Evolutionary conservation across 2,797 vertebrate genomes (phyloP).

Genomic region (Bradypodion pumilum): DNA sequence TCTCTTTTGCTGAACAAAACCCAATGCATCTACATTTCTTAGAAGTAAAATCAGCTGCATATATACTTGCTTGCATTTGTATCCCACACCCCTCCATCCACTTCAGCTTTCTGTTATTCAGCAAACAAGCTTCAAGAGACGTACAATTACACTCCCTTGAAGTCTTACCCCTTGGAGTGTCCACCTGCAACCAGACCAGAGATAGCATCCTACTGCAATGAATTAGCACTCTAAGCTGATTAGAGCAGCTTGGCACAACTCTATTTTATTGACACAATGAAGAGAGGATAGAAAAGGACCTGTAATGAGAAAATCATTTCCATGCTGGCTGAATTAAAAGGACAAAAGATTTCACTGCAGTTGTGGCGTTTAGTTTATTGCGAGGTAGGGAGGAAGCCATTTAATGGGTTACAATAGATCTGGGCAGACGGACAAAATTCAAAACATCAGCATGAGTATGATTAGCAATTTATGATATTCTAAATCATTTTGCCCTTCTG

Average conservation of each 20-base stretch:
- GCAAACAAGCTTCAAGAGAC: constrained; percentile 80
- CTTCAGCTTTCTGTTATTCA: constrained; percentile 78
- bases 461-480: constrained; percentile 81
- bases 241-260: constrained; percentile 84
- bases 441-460: constrained; percentile 77
- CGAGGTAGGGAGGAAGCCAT: constrained; percentile 78
- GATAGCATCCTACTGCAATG: constrained; percentile 82
- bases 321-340: constrained; percentile 87
- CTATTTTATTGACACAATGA: constrained; percentile 89
- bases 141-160: constrained; percentile 82
- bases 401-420: constrained; percentile 85
- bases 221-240: constrained; percentile 89
- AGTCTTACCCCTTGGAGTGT: constrained; percentile 80
- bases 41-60: constrained; percentile 2
- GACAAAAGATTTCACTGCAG: constrained; percentile 85
- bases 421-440: constrained; percentile 84
- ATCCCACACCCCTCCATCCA: constrained; percentile 47
- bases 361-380: constrained; percentile 84
- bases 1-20: too few species aligned
- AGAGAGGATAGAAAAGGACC: constrained; percentile 81
- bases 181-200: constrained; percentile 83
- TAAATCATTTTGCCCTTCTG: constrained; percentile 77
- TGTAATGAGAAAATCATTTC: constrained; percentile 89
- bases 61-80: constrained; percentile 40
- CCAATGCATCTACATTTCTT: too few species aligned